phyloP scores from a whole-genome alignment of 2,797 vertebrate genomes.

The Argya squamiceps region DNA sequence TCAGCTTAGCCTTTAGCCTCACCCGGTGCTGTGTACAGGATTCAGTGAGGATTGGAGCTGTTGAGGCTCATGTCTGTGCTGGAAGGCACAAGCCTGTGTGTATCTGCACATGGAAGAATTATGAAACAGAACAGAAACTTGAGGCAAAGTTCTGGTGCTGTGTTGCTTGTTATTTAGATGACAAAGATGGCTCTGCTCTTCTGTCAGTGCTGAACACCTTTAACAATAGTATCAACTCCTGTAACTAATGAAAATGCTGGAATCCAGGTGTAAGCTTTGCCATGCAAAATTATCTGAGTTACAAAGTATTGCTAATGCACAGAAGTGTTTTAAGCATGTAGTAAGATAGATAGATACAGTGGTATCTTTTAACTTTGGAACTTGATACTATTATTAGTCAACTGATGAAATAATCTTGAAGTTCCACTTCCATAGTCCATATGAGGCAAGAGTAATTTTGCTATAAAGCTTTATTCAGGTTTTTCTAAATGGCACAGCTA shows the following conservation, averaged over 20 bases:
- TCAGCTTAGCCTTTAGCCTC: neutral
- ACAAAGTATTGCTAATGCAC: neutral
- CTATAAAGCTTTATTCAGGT: neutral
- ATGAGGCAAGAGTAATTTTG: neutral
- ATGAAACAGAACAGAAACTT: neutral
- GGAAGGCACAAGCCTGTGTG: accelerated
- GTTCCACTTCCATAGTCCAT: neutral
- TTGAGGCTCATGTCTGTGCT: accelerated
- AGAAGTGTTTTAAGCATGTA: neutral
- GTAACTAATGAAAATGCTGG: neutral
- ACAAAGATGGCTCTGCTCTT: neutral
- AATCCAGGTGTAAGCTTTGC: neutral
- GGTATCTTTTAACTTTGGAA: neutral
- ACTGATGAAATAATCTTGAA: neutral
- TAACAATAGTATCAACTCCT: neutral
- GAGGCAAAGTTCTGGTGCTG: accelerated
- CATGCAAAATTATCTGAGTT: neutral
- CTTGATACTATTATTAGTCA: neutral
- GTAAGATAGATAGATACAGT: neutral
- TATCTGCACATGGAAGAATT: accelerated
- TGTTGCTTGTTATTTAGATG: neutral
- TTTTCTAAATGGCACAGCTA: neutral
- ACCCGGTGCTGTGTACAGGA: accelerated
- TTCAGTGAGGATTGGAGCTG: accelerated
- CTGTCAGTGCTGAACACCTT: neutral